Conservation (phyloP, 2,113 vertebrate species). For the Erythrocebus patas region DNA sequence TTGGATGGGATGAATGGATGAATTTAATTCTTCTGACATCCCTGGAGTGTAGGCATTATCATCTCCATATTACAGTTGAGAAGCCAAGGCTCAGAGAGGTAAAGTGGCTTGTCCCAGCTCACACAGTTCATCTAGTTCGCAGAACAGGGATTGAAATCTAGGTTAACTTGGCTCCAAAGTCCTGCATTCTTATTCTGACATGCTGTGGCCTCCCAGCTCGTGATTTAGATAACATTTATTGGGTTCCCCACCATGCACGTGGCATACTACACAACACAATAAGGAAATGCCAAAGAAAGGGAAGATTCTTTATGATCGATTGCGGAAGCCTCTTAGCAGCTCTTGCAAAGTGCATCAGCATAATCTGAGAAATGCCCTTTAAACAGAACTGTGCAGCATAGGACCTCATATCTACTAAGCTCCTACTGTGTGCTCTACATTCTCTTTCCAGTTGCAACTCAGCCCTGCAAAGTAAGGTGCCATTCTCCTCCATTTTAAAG, state of each 20-base stretch:
- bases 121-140: not conserved
- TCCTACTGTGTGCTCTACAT: not conserved
- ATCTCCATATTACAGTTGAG: not conserved
- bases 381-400: not conserved
- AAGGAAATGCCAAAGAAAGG: constrained; percentile 23
- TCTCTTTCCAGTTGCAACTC: not conserved
- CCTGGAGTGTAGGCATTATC: not conserved
- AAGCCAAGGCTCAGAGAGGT: not conserved
- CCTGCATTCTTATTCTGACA: not conserved
- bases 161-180: constrained; percentile 45
- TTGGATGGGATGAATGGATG: not conserved
- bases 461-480: not conserved
- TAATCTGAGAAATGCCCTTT: not conserved
- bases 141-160: not conserved
- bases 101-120: not conserved
- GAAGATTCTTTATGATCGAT: not conserved
- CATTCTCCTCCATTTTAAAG: not conserved
- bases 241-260: not conserved
- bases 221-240: not conserved
- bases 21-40: not conserved
- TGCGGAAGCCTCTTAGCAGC: not conserved
- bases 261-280: not conserved
- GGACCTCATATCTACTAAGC: not conserved
- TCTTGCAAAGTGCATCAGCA: not conserved
- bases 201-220: not conserved